Percentiles rank a stretch among this genome's conserved stretches.
These are phyloP conservation scores for Dynastes grantii DNA, from an alignment of 2,888 invertebrate species.

Conservation along the genomic window DNA sequence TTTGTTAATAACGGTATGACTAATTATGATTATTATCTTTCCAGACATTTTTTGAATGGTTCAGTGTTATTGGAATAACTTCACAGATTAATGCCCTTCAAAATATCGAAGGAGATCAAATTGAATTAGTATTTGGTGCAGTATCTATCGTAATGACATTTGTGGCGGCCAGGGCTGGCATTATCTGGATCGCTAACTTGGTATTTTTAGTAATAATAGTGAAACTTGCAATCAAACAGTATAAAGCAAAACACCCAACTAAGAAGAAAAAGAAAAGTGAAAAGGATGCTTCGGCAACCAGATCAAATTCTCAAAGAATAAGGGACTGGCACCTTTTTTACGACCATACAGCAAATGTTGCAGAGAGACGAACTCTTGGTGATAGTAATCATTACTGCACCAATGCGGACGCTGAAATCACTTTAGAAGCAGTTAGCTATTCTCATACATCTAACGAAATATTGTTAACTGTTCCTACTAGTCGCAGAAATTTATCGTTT, in stretches of 20 bases:
- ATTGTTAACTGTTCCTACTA: neutral
- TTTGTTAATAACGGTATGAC: no score
- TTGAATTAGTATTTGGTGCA: conserved; percentile 54
- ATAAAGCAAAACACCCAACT: conserved; percentile 51
- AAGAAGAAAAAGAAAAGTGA: conserved; percentile 16
- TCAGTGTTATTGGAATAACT: conserved; percentile 61
- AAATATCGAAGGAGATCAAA: conserved; percentile 54
- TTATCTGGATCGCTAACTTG: conserved; percentile 62
- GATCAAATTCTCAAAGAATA: conserved; percentile 55
- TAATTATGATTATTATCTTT: conserved; percentile 45
- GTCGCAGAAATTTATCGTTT: neutral
- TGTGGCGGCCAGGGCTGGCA: conserved; percentile 58
- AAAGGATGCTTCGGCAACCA: neutral
- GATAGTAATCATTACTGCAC: neutral
- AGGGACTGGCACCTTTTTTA: conserved; percentile 63
- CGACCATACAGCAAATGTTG: conserved; percentile 56
- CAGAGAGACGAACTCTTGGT: neutral
- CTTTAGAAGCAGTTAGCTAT: neutral
- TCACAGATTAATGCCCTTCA: conserved; percentile 57
- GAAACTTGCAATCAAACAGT: conserved; percentile 53
- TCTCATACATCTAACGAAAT: neutral
- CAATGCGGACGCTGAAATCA: neutral
- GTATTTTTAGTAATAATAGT: conserved; percentile 59
- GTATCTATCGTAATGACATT: conserved; percentile 58
- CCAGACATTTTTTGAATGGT: conserved; percentile 61